Evolutionary conservation across 2,888 invertebrate species (phyloP).

Genomic region (Toxonevra muliebris): DNA sequence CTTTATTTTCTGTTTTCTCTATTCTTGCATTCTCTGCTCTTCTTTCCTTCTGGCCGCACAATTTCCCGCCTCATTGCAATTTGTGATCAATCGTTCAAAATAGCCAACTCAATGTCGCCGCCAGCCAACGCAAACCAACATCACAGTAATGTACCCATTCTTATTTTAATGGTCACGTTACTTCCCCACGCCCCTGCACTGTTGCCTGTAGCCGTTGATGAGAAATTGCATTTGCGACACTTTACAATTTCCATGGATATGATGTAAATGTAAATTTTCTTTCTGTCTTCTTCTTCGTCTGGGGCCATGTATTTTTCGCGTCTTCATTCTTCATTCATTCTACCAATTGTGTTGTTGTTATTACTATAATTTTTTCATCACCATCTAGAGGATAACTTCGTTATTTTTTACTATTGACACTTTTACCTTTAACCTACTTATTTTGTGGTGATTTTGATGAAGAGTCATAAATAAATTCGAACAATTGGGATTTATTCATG

Average conservation of each 20-base stretch:
- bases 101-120: not conserved
- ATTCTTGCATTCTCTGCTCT: too few relatives aligned
- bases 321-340: too few relatives aligned
- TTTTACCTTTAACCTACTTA: slow-evolving; percentile 61
- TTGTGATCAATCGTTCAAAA: slow-evolving; percentile 32
- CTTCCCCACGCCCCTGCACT: too few relatives aligned
- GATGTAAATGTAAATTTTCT: not conserved
- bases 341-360: too few relatives aligned
- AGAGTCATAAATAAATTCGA: slow-evolving; percentile 51
- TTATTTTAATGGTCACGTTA: too few relatives aligned
- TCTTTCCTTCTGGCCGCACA: not conserved
- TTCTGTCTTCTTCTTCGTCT: too few relatives aligned
- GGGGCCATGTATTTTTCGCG: too few relatives aligned
- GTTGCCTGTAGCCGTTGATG: not conserved
- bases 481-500: too few relatives aligned
- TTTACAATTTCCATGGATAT: slow-evolving; percentile 23
- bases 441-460: slow-evolving; percentile 57
- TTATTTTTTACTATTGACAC: slow-evolving; percentile 61
- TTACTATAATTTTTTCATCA: too few relatives aligned
- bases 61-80: slow-evolving; percentile 28
- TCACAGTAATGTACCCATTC: too few relatives aligned
- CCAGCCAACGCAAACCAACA: not conserved
- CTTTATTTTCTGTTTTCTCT: too few relatives aligned
- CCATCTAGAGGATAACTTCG: slow-evolving; percentile 43
- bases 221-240: slow-evolving; percentile 29